A percentile compares a stretch with the other conserved stretches of the same genome.
phyloP scores from a whole-genome alignment of 2,888 invertebrate genomes.

The Tineola bisselliella region DNA sequence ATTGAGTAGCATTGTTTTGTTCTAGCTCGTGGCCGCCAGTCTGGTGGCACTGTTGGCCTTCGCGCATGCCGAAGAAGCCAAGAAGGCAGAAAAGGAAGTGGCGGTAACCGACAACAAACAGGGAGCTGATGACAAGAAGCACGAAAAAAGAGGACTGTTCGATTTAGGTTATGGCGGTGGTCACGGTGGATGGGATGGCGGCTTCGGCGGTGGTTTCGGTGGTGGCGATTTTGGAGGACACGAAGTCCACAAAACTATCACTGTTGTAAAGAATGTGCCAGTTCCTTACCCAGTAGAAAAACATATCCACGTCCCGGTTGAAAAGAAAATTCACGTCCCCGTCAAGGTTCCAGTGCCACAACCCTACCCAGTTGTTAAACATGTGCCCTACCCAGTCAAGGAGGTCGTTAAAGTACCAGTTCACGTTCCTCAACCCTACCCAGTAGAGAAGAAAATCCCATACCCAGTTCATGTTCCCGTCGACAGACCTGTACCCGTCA shows the following conservation, averaged over 20 bases:
- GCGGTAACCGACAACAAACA: constrained; percentile 66
- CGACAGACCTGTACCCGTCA: constrained; percentile 60
- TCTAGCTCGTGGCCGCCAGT: constrained; percentile 68
- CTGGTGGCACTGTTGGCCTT: constrained; percentile 71
- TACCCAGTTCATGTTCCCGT: constrained; percentile 64
- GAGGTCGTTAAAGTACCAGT: constrained; percentile 69
- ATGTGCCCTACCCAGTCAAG: constrained; percentile 74
- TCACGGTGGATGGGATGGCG: constrained; percentile 19
- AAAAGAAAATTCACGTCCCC: constrained; percentile 70
- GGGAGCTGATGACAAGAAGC: constrained; percentile 71
- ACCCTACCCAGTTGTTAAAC: constrained; percentile 75
- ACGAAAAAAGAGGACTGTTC: constrained; percentile 79
- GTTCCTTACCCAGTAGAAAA: constrained; percentile 79
- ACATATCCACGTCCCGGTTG: constrained; percentile 74
- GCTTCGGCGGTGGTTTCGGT: constrained; percentile 30
- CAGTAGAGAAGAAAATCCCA: constrained; percentile 71
- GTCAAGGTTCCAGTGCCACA: constrained; percentile 73
- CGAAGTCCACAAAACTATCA: constrained; percentile 72
- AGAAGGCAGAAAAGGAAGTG: constrained; percentile 67
- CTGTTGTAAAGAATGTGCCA: constrained; percentile 78
- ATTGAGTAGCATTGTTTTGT: constrained; percentile 18
- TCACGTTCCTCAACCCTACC: constrained; percentile 75
- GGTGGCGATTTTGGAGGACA: constrained; percentile 42
- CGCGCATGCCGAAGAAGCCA: constrained; percentile 68
- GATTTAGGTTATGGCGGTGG: constrained; percentile 60